A percentile compares a stretch with the other conserved stretches of the same genome.
Evolutionary conservation across 2,888 invertebrate species (phyloP).

Genomic region (Resseliella maxima): DNA sequence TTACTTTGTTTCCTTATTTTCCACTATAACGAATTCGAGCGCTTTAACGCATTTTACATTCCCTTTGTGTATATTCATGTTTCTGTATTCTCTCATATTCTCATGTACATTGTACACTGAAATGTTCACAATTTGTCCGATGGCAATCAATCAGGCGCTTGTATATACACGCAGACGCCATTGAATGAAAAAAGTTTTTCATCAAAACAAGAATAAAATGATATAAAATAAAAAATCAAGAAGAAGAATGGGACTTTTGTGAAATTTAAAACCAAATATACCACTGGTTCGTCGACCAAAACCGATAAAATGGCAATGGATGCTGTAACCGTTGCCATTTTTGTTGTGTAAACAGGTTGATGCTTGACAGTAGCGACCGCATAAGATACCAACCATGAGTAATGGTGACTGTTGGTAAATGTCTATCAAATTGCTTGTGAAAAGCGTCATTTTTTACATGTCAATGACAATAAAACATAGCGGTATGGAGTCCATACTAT

Average conservation of each 20-base stretch:
- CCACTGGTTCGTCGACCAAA: not conserved
- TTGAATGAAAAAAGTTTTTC: not conserved
- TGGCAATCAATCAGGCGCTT: not conserved
- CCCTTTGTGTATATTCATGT: not conserved
- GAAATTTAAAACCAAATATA: not conserved
- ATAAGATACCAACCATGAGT: not conserved
- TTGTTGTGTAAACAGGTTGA: not conserved
- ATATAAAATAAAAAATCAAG: not conserved
- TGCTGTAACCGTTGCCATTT: not conserved
- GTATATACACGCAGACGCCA: not conserved
- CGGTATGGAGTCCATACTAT: not conserved
- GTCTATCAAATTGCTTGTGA: not conserved
- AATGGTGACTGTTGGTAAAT: not conserved
- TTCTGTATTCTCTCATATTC: not conserved
- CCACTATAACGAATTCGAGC: not conserved
- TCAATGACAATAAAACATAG: not conserved
- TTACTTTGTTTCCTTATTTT: constrained; percentile 23
- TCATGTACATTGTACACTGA: not conserved
- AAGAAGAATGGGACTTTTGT: not conserved
- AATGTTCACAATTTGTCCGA: not conserved
- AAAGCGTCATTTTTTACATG: not conserved
- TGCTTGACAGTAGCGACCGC: not conserved
- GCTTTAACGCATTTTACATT: not conserved
- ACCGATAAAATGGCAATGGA: not conserved
- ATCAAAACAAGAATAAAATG: not conserved